phyloP scores from a whole-genome alignment of 2,113 vertebrate species.

The Calidris pygmaea region DNA sequence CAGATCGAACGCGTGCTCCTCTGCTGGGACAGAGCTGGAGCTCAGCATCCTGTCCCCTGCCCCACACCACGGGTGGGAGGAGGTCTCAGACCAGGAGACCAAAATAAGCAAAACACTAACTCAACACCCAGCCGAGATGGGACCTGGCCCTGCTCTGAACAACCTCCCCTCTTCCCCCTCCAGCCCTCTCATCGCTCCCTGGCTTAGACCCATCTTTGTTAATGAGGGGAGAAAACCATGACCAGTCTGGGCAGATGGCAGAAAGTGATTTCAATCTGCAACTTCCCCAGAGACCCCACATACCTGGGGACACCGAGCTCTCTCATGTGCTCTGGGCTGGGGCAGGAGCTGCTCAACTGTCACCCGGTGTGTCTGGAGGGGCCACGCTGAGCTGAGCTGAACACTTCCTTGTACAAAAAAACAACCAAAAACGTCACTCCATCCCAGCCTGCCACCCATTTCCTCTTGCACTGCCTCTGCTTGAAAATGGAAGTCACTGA shows the following conservation, averaged over 20 bases:
- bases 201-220: background rate
- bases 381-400: accelerated
- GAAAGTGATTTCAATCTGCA: background rate
- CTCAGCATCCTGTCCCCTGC: too few species aligned
- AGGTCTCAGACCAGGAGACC: background rate
- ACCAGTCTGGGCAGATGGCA: background rate
- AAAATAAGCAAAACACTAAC: background rate
- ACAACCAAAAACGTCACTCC: background rate
- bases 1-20: accelerated
- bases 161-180: too few species aligned
- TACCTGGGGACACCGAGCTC: background rate
- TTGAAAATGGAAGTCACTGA: background rate
- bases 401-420: background rate
- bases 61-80: accelerated
- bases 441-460: accelerated
- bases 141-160: background rate
- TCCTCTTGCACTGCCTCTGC: accelerated
- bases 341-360: accelerated
- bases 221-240: accelerated
- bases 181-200: background rate
- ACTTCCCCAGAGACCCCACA: accelerated
- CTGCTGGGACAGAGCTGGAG: accelerated
- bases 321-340: too few species aligned
- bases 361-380: accelerated
- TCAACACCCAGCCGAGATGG: background rate